Evolutionary conservation across 2,888 invertebrate genomes (phyloP), one percentile per base, ranked within the genome.

Genomic region (Phortica magna): DNA sequence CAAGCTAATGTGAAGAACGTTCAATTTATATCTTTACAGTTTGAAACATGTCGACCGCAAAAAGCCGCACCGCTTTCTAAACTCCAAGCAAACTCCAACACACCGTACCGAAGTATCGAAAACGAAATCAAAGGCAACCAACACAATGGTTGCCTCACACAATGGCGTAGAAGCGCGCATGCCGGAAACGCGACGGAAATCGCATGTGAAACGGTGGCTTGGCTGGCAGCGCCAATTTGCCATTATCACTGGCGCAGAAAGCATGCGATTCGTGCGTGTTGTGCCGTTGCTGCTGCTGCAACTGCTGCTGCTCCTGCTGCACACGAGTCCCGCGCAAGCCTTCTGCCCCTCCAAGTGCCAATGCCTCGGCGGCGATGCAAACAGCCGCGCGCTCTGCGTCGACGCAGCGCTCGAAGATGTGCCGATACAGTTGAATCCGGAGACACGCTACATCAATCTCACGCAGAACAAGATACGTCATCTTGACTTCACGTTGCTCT

Each of bases 401-500:
- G 94, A 94, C 88, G 96, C 96, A 75, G 94, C 94, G 79, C 94
- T 97, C 82, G 96, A 96, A 90, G 95, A 96, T 84, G 96, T 97
- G 75, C 97, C 97, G 78, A 97, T 97, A 84, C 97, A 97, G 90
- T 93, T 97, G 83, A 97, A 97, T 92, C 98, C 98, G 59, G 96
- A 96, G 90, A 94, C 96, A 72, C 95, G 94, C 74, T 95, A 95
- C 92, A 95, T 98, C 89, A 96, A 96, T 90, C 94, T 98, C 77
- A 95, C 95, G n/a, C 94, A 95, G 90, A 98, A 98, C 92, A 94
- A 95, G 83, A 96, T 98, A 89, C 94, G 94, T 88, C 95, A 94
- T 88, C 94, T 98, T 7, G 95, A 95, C 81, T 95, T 95, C 90
- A 95, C 96, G 22, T 94, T 97, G 88, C 94, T 94, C 72, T 96